phyloP scores from a whole-genome alignment of 64 coral and sea anemone genomes.

The Porites lutea region DNA sequence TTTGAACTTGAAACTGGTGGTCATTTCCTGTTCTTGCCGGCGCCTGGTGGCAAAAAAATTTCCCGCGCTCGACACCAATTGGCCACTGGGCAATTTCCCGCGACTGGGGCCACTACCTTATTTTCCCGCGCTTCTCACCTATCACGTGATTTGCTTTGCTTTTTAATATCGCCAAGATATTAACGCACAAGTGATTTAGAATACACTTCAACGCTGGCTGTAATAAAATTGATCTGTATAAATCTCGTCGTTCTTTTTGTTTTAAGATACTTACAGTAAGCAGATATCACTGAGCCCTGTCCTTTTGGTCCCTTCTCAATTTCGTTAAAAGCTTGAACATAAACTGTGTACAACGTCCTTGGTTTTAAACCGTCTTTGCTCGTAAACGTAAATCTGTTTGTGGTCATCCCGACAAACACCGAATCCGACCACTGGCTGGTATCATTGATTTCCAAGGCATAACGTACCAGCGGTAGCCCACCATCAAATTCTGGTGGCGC shows the following conservation, averaged over 20 bases:
- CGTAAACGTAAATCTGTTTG: slow-evolving; percentile 77
- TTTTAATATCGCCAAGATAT: too few relatives aligned
- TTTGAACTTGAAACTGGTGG: too few relatives aligned
- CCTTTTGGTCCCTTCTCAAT: slow-evolving; percentile 3
- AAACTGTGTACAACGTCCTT: slow-evolving; percentile 18
- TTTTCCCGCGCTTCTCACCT: background rate
- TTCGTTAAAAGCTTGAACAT: slow-evolving; percentile 45
- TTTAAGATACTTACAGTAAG: slow-evolving; percentile 64
- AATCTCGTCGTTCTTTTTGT: too few relatives aligned
- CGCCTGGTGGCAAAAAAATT: background rate
- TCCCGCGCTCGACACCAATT: background rate
- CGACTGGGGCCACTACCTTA: background rate
- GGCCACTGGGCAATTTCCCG: background rate
- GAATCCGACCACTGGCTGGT: slow-evolving; percentile 17
- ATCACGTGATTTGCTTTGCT: too few relatives aligned
- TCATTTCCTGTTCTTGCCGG: too few relatives aligned
- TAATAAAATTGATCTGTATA: too few relatives aligned
- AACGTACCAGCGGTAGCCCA: slow-evolving; percentile 71
- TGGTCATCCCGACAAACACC: slow-evolving; percentile 54
- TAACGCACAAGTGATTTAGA: too few relatives aligned
- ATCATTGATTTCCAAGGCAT: slow-evolving; percentile 62
- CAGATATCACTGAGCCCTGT: background rate
- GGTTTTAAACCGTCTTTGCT: slow-evolving; percentile 34
- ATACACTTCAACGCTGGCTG: too few relatives aligned
- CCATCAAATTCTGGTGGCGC: slow-evolving; percentile 55